These are phyloP conservation scores for Vulpes vulpes DNA, from an alignment of 2,113 vertebrate species.

Conservation along the genomic window DNA sequence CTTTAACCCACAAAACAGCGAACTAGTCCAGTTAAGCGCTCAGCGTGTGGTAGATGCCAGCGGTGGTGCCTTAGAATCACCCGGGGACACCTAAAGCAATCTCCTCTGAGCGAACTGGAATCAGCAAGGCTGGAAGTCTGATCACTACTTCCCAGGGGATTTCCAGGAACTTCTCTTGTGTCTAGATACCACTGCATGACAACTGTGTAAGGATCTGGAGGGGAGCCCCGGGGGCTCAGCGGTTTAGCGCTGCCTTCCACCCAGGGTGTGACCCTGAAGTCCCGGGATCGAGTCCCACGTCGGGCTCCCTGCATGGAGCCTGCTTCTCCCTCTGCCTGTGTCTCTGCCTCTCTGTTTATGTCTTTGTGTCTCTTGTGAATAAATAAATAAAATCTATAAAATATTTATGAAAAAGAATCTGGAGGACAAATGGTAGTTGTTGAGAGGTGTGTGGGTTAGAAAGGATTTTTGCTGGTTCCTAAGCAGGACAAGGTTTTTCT, in stretches of 20 bases:
- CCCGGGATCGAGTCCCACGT: too few species aligned
- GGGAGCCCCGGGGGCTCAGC: too few species aligned
- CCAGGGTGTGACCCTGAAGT: too few species aligned
- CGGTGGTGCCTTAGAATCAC: neutral
- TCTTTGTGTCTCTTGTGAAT: too few species aligned
- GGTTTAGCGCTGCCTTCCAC: too few species aligned
- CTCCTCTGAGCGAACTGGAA: neutral
- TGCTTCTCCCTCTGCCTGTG: too few species aligned
- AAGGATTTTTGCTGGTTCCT: neutral
- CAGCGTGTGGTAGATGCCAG: neutral
- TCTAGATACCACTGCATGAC: neutral
- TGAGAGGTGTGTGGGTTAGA: neutral
- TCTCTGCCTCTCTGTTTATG: too few species aligned
- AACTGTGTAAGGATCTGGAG: neutral
- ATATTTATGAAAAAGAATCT: neutral
- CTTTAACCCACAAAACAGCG: neutral
- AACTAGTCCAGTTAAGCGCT: neutral
- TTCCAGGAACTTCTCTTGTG: neutral
- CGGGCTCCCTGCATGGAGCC: too few species aligned
- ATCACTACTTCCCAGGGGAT: neutral
- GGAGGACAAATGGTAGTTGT: neutral
- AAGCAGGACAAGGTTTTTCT: neutral
- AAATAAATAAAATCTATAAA: too few species aligned
- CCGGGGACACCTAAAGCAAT: neutral
- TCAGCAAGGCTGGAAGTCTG: neutral